These are phyloP conservation scores for Aphis craccivora DNA, from an alignment of 1,140 invertebrate species.

Conservation along the genomic window DNA sequence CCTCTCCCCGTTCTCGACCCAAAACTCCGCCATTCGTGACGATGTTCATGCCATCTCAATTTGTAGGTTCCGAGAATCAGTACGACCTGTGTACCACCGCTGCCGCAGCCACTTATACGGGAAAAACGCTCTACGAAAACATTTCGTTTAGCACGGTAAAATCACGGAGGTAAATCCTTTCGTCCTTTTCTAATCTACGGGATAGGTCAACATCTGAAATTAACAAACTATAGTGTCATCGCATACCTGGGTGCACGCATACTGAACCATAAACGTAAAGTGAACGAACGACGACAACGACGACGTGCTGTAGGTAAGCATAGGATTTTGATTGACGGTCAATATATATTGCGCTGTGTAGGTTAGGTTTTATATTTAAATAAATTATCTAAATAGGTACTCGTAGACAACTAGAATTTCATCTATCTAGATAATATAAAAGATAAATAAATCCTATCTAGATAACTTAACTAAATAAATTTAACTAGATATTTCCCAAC, in stretches of 20 bases:
- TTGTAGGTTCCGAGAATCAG: not conserved
- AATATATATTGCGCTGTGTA: no score
- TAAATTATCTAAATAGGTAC: no score
- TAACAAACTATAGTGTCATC: not conserved
- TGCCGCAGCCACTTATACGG: not conserved
- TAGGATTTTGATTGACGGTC: not conserved
- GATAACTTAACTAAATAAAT: no score
- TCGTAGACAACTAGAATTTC: no score
- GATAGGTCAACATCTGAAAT: slow-evolving; percentile 6
- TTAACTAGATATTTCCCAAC: no score
- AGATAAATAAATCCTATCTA: no score
- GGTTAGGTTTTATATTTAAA: no score
- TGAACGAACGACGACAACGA: not conserved
- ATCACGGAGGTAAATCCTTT: not conserved
- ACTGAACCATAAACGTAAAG: not conserved
- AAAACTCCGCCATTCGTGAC: not conserved
- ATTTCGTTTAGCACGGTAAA: not conserved
- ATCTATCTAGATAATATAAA: no score
- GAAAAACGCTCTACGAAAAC: not conserved
- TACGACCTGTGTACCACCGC: not conserved
- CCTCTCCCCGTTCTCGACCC: not conserved
- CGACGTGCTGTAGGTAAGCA: not conserved
- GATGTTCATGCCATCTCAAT: slow-evolving; percentile 14
- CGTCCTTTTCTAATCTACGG: not conserved
- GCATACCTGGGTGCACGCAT: not conserved